Conservation (phyloP, 2,888 invertebrate genomes). For the Argyresthia albistria region DNA sequence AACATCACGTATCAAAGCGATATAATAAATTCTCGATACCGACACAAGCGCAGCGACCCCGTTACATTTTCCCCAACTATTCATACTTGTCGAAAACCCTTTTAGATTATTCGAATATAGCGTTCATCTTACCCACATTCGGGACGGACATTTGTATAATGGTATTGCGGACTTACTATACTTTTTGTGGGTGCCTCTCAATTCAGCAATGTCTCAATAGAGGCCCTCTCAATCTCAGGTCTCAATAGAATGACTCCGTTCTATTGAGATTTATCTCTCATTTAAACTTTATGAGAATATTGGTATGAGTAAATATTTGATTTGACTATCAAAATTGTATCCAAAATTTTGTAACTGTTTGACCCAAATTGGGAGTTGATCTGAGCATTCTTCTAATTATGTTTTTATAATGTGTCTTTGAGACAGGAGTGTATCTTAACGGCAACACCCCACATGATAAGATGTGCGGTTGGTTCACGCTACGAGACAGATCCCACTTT, state of each 20-base stretch:
- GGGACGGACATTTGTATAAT: constrained; percentile 40
- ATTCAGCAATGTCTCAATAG: not conserved
- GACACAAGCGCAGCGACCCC: constrained; percentile 17
- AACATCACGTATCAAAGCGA: not conserved
- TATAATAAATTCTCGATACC: not conserved
- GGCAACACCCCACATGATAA: too few species aligned
- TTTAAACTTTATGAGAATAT: too few species aligned
- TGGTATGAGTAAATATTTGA: too few species aligned
- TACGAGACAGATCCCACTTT: not conserved
- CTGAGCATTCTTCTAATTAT: too few species aligned
- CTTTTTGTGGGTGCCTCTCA: constrained; percentile 17
- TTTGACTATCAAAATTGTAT: too few species aligned
- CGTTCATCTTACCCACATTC: constrained; percentile 44
- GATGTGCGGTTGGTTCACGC: too few species aligned
- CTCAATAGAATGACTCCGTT: not conserved
- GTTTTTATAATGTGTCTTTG: too few species aligned
- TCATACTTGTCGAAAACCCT: constrained; percentile 45
- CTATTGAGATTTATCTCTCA: not conserved
- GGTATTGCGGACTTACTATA: constrained; percentile 22
- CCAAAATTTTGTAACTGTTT: too few species aligned
- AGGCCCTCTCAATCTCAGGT: not conserved
- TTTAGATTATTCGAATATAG: constrained; percentile 55
- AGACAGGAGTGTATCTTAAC: too few species aligned
- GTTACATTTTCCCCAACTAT: constrained; percentile 37
- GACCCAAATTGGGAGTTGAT: too few species aligned